These are phyloP conservation scores for Maccullochella peelii DNA, from an alignment of 2,113 vertebrate species.

Conservation along the genomic window DNA sequence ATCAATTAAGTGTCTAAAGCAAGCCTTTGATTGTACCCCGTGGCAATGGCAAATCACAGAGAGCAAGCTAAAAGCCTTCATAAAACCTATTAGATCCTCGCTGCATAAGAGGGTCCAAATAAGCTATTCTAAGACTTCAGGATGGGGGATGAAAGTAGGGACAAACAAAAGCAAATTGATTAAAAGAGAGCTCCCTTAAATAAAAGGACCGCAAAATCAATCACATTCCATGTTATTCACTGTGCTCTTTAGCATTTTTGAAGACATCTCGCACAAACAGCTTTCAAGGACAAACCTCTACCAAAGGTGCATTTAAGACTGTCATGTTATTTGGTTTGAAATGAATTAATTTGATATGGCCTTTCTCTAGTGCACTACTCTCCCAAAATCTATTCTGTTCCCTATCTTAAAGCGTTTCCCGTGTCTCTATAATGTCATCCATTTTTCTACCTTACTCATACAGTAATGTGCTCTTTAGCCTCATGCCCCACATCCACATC, in stretches of 20 bases:
- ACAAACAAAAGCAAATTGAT: constrained; percentile 60
- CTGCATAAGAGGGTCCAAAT: constrained; percentile 24
- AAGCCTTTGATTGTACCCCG: constrained; percentile 40
- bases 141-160: constrained; percentile 27
- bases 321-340: constrained; percentile 25
- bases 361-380: background rate
- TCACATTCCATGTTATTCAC: constrained; percentile 54
- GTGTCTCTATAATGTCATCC: background rate
- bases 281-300: constrained; percentile 51
- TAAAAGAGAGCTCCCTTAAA: constrained; percentile 53
- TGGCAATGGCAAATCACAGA: constrained; percentile 19
- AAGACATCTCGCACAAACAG: constrained; percentile 30
- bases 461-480: background rate
- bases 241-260: constrained; percentile 43
- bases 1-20: constrained; percentile 67
- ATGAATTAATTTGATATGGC: constrained; percentile 12
- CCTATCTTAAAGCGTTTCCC: background rate
- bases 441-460: background rate
- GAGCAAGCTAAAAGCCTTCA: constrained; percentile 53
- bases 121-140: constrained; percentile 18
- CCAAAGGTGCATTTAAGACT: background rate
- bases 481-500: background rate
- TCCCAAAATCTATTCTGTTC: constrained; percentile 12
- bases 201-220: constrained; percentile 60
- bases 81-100: constrained; percentile 45